Evolutionary conservation across 2,888 invertebrate genomes (phyloP), one percentile per base, ranked within the genome.

Genomic region (Tuberolachnus salignus): DNA sequence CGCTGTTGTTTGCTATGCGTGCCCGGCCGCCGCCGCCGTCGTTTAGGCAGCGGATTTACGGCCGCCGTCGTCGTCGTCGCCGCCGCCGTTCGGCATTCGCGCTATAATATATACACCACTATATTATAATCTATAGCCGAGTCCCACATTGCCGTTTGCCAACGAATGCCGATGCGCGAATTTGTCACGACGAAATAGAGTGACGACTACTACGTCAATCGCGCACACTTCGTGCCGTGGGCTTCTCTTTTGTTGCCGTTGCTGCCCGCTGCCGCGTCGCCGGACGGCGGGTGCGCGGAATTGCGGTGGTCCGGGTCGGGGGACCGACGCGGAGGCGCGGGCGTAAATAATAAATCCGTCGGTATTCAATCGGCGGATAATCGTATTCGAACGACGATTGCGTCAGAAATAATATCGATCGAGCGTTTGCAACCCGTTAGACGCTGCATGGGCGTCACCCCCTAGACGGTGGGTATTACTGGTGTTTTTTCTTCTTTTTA

Each of bases 141-240:
- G 64, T 66, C 75, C 75, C 75, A 57, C 46, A 57, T 75, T 67
- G 57, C 44, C 67, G 75, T 78, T 78, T 78, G 75, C 75, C 75
- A 78, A 59, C 75, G 49, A 78, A 78, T 78, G 75, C 75, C 75
- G 49, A 78, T 69, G 75, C n/a, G n/a, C 67, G 75, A 78, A 78
- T 78, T 78, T 78, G 75, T 78, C 75, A 67, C 67, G 44, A 67
- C 61, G 34, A 34, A 14, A 67, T 71, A 59, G 59, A 44, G 57
- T 59, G 72, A 59, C 71, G 71, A 71, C n/a, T n/a, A n/a, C n/a
- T n/a, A n/a, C 72, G 72, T 59, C 72, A 72, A 72, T 72, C 72
- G 49, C 46, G 8, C 46, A 16, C 57, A n/a, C 46, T n/a, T 44
- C 1, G n/a, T 51, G 16, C 44, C 10, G n/a, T 2, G 0, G 10